Base-by-base conservation (phyloP, 2,113 vertebrate species). In the Hippocampus barbouri region DNA sequence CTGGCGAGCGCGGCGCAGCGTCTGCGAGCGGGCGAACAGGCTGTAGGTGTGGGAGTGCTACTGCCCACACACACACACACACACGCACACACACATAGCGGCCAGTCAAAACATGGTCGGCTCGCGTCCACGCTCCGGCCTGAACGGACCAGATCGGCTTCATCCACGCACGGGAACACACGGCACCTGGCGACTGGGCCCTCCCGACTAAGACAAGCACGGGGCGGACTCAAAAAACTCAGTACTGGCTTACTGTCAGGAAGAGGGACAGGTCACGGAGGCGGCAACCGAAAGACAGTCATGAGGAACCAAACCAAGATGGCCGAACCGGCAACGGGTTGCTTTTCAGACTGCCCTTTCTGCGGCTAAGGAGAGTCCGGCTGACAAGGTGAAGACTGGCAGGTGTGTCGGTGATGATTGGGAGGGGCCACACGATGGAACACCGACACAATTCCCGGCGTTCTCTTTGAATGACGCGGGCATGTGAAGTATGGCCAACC, bases 71-170 rank as follows among this genome's bases (percentile, higher is more conserved):
- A 12, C 51, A 30, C 30, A 34, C 30, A 5, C 30, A 43, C 41
- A 84, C 53, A 10, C 21, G 4, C 51, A 30, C 30, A 34, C 30
- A 5, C 30, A 43, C 41, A 51, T 8, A 2, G 21, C 1, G 15
- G 16, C 16, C 16, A n/a, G 49, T 51, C 83, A 8, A 87, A 43
- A 82, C 81, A 82, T 86, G 84, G 85, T 75, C 84, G 79, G 86
- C 65, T 47, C 73, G 70, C 80, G 71, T 45, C 69, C 80, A 76
- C 30, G 12, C 25, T 54, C 72, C 47, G 74, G 70, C 79, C 85
- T 76, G 47, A 63, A 74, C 84, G 76, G 72, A 81, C 78, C 89
- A 89, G 90, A 91, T 90, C 30, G 89, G 89, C 77, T 66, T 56
- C 83, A 85, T 79, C 69, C 54, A 5, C 53, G 66, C 77, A 62